Conservation (phyloP, 2,797 vertebrate species). For the Poecilia wingei region DNA sequence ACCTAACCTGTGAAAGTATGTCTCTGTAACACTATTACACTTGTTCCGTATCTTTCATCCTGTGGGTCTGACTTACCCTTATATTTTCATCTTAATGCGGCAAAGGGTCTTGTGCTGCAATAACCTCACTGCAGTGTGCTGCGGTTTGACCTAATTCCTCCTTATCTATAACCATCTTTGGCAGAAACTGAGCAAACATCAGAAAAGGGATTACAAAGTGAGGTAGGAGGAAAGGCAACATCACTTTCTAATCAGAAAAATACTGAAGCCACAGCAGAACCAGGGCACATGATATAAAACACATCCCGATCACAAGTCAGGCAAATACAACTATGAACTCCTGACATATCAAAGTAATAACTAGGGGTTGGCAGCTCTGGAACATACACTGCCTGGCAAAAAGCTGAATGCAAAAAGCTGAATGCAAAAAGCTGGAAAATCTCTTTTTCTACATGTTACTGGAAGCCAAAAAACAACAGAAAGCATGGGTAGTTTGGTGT, state of each 20-base stretch:
- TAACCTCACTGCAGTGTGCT: conserved; percentile 52
- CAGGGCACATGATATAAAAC: background rate
- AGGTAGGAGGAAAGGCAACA: conserved; percentile 5
- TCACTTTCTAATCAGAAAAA: conserved; percentile 10
- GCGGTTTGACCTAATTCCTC: conserved; percentile 61
- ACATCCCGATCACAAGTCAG: background rate
- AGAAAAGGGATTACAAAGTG: conserved; percentile 8
- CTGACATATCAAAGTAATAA: background rate
- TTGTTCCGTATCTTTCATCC: background rate
- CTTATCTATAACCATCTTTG: conserved; percentile 38
- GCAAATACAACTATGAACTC: background rate
- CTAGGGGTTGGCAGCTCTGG: background rate
- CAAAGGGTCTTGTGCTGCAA: conserved; percentile 29
- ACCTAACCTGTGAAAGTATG: background rate
- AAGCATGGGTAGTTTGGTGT: background rate
- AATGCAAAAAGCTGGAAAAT: background rate
- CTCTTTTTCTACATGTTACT: background rate
- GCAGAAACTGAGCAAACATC: conserved; percentile 30
- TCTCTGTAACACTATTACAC: no score
- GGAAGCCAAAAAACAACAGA: background rate
- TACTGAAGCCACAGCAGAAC: background rate
- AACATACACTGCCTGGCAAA: background rate
- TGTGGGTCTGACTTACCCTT: background rate
- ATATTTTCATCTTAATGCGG: conserved; percentile 22
- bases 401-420: no score